Base-by-base conservation (phyloP, 2,888 invertebrate species). In the Oscheius myriophilus region DNA sequence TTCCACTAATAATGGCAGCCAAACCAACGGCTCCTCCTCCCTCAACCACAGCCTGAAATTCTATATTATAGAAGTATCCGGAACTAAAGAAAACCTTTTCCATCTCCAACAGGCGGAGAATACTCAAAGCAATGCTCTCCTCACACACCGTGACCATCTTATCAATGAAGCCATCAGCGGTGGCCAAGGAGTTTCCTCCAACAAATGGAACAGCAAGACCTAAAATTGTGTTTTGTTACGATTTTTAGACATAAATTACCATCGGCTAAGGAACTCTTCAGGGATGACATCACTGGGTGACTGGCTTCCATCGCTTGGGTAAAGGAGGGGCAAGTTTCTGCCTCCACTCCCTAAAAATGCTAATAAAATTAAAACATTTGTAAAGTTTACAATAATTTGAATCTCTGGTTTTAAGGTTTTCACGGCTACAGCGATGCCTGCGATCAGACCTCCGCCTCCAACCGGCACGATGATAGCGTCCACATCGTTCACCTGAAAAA, bases 371-470 rank as follows among this genome's bases (percentile, higher is more conserved):
- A 33, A 33, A 18, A 21, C 41, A 58, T 23, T 58, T 58, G 23
- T 14, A 62, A 33, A 45, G 90, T 92, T 91, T 88, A 94, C 95
- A 86, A 94, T 94, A 61, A 96, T 92, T 86, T 92, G 91, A 1
- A 93, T 92, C 67, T 91, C 89, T 0, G 95, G 95, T 71, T 92
- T 91, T 12, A 96, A 89, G 16, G 92, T 92, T 87, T 96, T 96
- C 66, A 95, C 90, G 1, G 95, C 95, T 0, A 93, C 91, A 2
- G 94, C 93, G 14, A 93, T 91, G 0, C 96, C 96, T 0, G 96
- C 95, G 63, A 96, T 91, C 1, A 96, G 89, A 0, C 96, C 96
- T 0, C 92, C 94, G n/a, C 95, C 96, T 0, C 96, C 96, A 0
- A 95, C 93, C 0, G 96, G 96, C 18, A 96, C 91, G 23, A 96